These are phyloP conservation scores for Pyrrhosoma nymphula DNA, from an alignment of 2,888 invertebrate genomes.

Conservation along the genomic window DNA sequence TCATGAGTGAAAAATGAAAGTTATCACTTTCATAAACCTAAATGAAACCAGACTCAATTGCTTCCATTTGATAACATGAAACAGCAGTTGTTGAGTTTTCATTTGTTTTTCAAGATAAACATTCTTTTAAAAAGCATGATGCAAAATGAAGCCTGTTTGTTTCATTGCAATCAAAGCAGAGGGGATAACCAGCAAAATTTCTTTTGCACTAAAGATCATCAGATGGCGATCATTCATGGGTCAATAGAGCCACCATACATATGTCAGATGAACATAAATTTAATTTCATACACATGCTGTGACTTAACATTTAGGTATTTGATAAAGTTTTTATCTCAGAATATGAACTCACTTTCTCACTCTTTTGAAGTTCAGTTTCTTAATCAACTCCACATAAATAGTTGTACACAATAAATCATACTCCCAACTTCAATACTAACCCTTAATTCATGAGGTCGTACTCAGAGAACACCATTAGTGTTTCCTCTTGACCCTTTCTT, in stretches of 20 bases:
- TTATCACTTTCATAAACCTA: not conserved
- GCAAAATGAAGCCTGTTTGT: not conserved
- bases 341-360: not conserved
- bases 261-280: not conserved
- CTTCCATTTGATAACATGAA: not conserved
- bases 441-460: too few species aligned
- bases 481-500: too few species aligned
- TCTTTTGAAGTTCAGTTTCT: not conserved
- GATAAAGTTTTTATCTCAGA: conserved; percentile 40
- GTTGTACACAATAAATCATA: not conserved
- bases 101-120: not conserved
- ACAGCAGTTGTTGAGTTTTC: not conserved
- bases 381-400: not conserved
- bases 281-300: conserved; percentile 46
- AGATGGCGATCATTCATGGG: not conserved
- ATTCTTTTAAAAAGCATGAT: not conserved
- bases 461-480: too few species aligned
- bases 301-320: conserved; percentile 53
- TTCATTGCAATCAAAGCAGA: not conserved
- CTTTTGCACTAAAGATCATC: not conserved
- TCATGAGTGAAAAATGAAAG: conserved; percentile 10
- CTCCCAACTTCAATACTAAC: not conserved
- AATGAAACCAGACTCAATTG: not conserved
- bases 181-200: not conserved
- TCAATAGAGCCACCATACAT: not conserved